These are phyloP conservation scores for Gasterosteus nipponicus DNA, from an alignment of 2,113 vertebrate genomes.

Conservation along the genomic window DNA sequence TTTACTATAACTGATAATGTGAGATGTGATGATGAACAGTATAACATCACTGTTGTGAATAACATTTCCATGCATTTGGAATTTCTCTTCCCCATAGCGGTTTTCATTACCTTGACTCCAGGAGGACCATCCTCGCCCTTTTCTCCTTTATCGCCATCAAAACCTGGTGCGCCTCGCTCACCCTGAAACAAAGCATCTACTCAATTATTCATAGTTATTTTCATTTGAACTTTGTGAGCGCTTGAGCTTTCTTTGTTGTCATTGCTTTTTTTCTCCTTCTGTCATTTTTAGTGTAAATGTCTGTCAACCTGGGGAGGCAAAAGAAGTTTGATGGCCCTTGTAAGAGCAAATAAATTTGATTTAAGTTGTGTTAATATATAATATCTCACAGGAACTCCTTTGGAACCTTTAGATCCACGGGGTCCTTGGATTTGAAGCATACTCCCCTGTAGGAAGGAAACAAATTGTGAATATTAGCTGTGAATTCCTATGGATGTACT, in stretches of 20 bases:
- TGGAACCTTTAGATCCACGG: conserved; percentile 88
- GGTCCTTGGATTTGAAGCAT: conserved; percentile 81
- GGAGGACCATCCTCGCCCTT: conserved; percentile 91
- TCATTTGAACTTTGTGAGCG: background rate
- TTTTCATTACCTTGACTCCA: conserved; percentile 84
- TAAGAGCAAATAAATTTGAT: background rate
- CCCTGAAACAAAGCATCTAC: conserved; percentile 77
- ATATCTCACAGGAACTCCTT: conserved; percentile 84
- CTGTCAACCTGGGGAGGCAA: no score
- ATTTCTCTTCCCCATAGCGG: background rate
- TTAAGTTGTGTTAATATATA: background rate
- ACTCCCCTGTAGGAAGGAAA: conserved; percentile 81
- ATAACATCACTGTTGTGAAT: background rate
- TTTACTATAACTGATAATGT: background rate
- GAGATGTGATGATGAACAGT: background rate
- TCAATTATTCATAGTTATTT: background rate
- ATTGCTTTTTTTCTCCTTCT: background rate
- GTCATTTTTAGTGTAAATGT: background rate
- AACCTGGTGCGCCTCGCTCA: conserved; percentile 84
- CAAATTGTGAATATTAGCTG: background rate
- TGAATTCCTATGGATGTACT: background rate
- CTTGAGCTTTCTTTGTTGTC: background rate
- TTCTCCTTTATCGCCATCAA: conserved; percentile 95
- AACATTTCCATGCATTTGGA: background rate
- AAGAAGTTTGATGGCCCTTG: background rate